Base-by-base conservation (phyloP, 2,888 invertebrate species). In the Scotopteryx bipunctaria region DNA sequence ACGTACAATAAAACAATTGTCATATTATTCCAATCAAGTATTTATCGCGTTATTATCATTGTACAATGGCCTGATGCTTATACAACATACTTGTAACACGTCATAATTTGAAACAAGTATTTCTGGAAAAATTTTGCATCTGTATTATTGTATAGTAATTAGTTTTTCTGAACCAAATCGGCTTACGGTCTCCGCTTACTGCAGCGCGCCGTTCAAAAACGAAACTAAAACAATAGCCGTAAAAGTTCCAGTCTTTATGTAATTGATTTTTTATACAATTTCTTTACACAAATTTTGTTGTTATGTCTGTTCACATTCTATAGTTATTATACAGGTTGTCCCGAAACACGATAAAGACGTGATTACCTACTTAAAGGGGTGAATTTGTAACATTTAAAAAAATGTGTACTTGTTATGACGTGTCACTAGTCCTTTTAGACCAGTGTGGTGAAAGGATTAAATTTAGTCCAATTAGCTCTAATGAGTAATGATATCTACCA, bases 201-300 rank as follows among this genome's bases (percentile, higher is more conserved):
- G n/a, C n/a, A n/a, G n/a, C n/a, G n/a, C n/a, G n/a, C n/a, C n/a
- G n/a, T n/a, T n/a, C n/a, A n/a, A n/a, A n/a, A 37, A 31, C 43
- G 37, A 27, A 43, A 32, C 43, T 25, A 16, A 42, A 36, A 29
- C 35, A 16, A 42, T 35, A 48, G 29, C 29, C 15, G n/a, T 27
- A 41, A 25, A 41, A 21, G 32, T 50, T 50, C 43, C 49, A 32
- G 37, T 38, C 13, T 37, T 44, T 43, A 50, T 32, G 32, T 38
- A 50, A 50, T 50, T 43, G 23, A 37, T 23, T 11, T 13, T 45
- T 40, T 40, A 29, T 45, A 40, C 27, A 51, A 51, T 40, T 16
- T 37, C n/a, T 36, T 46, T 41, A 17, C 40, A 36, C 15, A 36
- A 41, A 42, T 48, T 40, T 19, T 19, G 44, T n/a, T n/a, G n/a